Base-by-base conservation (phyloP, 35 echinoderm and acorn worm genomes). In the Heliocidaris erythrogramma region DNA sequence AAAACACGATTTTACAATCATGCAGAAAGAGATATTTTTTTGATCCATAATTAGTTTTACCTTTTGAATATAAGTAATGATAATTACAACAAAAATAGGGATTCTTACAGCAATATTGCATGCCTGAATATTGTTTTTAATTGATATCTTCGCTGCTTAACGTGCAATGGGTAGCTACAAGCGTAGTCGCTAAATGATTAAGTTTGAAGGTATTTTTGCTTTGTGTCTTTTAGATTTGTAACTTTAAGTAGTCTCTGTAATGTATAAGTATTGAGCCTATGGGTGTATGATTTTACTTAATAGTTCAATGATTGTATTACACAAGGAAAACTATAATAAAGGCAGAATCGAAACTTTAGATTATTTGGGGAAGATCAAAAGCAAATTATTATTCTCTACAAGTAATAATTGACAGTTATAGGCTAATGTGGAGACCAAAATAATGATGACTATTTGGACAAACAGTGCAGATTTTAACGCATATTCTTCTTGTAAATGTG, bases 91-190 rank as follows among this genome's bases (percentile, higher is more conserved):
- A 0, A 2, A 21, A 0, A 27, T 78, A 78, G 65, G 27, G 18
- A 78, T 78, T 78, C 65, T 78, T 78, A 78, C 65, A 78, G 65
- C 65, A 78, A 78, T 78, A 78, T 78, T 78, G 21, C 65, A 78
- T 78, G 65, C n/a, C 27, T 78, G 17, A 78, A 27, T 21, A 8
- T 21, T 7, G 8, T 78, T 78, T 78, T 78, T 5, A 78, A 4
- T n/a, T 27, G 5, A 27, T 27, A 7, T n/a, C 18, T 78, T 42
- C 21, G 65, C 65, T 78, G 65, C 2, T 78, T 78, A 78, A 78
- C 27, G 65, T 78, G 65, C 65, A 78, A 78, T 78, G 18, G 7
- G 27, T 78, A 78, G 65, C 65, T 78, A 24, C 65, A 78, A 24
- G 65, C 65, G 4, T 17, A 24, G 61, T 71, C 27, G 21, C 14